Conservation (phyloP, 2,113 vertebrate species). For the Neomonachus schauinslandi region DNA sequence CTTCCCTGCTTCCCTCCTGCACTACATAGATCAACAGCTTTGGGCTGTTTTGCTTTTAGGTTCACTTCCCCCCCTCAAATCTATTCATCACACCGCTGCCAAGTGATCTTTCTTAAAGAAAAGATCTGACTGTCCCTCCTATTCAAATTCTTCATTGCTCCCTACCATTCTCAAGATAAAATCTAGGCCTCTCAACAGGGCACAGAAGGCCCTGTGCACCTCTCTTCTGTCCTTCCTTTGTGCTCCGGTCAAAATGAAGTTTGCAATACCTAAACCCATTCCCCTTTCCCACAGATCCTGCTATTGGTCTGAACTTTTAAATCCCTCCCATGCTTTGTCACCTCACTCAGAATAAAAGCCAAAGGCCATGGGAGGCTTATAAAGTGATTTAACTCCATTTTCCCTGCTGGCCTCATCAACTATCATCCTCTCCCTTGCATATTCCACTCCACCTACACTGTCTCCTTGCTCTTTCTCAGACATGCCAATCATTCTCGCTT, state of each 20-base stretch:
- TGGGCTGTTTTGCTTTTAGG: not conserved
- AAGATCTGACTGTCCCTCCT: not conserved
- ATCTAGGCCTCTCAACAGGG: not conserved
- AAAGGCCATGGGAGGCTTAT: not conserved
- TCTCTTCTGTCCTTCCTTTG: not conserved
- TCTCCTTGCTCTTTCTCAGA: not conserved
- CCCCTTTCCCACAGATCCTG: not conserved
- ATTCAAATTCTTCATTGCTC: not conserved
- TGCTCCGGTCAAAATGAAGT: not conserved
- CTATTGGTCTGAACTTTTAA: not conserved
- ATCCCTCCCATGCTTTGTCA: not conserved
- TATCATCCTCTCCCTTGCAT: accelerated
- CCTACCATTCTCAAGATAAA: not conserved
- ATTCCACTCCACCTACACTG: not conserved
- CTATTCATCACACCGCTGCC: not conserved
- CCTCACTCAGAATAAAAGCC: not conserved
- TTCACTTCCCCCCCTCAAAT: not conserved
- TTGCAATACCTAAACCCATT: not conserved
- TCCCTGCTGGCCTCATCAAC: not conserved
- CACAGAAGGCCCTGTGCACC: not conserved
- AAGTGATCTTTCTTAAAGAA: not conserved
- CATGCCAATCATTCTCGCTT: accelerated
- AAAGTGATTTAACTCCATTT: not conserved
- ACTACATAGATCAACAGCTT: not conserved
- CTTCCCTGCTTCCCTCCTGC: not conserved